Evolutionary conservation across 2,888 invertebrate species (phyloP).

Genomic region (Synanthedon myopaeformis): DNA sequence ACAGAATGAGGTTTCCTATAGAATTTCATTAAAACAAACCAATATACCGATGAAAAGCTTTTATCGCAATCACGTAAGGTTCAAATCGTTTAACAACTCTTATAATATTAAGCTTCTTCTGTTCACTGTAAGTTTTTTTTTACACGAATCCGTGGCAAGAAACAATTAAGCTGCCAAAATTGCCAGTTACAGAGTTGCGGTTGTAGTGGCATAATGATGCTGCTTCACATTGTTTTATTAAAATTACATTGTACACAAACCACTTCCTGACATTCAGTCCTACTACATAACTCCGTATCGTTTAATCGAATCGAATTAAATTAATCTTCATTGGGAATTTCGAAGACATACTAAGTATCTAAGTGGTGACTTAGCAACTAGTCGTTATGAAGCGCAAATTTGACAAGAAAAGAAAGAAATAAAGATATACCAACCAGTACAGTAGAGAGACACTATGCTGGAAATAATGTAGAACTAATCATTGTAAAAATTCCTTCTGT

Average conservation of each 20-base stretch:
- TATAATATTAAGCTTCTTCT: background rate
- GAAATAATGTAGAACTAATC: no score
- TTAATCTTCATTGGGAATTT: no score
- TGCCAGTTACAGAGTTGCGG: constrained; percentile 7
- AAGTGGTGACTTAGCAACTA: no score
- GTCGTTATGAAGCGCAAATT: no score
- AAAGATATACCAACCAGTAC: no score
- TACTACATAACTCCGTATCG: no score
- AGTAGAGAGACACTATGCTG: background rate
- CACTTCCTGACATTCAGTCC: no score
- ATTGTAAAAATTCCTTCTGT: no score
- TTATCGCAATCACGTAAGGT: background rate
- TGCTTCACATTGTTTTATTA: background rate
- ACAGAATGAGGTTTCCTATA: background rate
- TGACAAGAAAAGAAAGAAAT: no score
- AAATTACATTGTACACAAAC: background rate
- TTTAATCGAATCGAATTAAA: no score
- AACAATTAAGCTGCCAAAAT: constrained; percentile 15
- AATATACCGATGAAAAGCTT: background rate
- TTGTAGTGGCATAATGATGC: constrained; percentile 6
- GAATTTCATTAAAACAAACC: background rate
- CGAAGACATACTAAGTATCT: no score
- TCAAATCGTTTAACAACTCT: background rate
- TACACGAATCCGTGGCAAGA: constrained; percentile 3
- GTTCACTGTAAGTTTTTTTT: background rate